Evolutionary conservation across 1,140 invertebrate genomes (phyloP).

Genomic region (Marisa cornuarietis): DNA sequence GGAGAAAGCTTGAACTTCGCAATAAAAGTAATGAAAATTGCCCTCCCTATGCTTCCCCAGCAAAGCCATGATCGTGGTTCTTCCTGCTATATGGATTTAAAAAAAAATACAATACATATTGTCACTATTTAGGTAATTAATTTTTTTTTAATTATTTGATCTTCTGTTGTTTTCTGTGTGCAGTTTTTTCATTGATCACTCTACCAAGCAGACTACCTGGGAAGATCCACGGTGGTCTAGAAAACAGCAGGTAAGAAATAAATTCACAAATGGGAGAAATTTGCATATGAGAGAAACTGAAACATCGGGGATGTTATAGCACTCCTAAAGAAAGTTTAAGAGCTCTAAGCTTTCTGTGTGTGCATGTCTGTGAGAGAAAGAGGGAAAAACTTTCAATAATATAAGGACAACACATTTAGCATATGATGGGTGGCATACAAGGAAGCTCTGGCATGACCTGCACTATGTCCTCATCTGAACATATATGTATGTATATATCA

Average conservation of each 20-base stretch:
- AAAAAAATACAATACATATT: too few relatives aligned
- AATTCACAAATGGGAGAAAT: background rate
- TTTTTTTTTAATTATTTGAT: too few relatives aligned
- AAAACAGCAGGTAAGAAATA: slow-evolving; percentile 10
- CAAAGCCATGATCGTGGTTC: too few relatives aligned
- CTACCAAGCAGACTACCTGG: slow-evolving; percentile 21
- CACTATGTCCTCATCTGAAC: too few relatives aligned
- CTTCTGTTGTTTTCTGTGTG: background rate
- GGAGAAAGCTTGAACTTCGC: too few relatives aligned
- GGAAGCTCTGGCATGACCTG: too few relatives aligned
- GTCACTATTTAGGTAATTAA: too few relatives aligned
- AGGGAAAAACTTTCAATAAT: background rate
- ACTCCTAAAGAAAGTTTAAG: background rate
- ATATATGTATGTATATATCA: too few relatives aligned
- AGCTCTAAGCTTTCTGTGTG: background rate
- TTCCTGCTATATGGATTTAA: too few relatives aligned
- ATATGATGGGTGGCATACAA: too few relatives aligned
- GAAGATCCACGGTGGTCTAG: slow-evolving; percentile 25
- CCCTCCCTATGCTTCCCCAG: too few relatives aligned
- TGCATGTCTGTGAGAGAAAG: background rate
- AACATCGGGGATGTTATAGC: background rate
- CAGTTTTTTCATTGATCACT: slow-evolving; percentile 24
- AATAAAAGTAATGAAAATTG: too few relatives aligned
- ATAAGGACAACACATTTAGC: background rate
- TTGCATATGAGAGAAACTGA: background rate